Base-by-base conservation (phyloP, 2,888 invertebrate species). In the Parnassius mnemosyne region DNA sequence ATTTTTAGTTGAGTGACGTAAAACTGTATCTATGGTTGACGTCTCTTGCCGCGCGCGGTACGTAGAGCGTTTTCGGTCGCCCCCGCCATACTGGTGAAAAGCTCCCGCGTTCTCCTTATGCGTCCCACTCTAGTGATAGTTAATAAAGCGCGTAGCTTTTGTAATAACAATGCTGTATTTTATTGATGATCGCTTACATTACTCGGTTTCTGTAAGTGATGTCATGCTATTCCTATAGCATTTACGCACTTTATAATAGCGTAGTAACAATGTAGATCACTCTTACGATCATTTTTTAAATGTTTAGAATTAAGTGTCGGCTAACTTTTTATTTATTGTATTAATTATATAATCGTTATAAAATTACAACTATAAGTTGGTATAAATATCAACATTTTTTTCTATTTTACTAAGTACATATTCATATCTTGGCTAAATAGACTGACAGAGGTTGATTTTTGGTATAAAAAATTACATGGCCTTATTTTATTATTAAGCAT, bases 1-100 rank as follows among this genome's bases (percentile, higher is more conserved):
- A 77, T 84, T 82, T 85, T 83, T 78, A 78, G 76, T 73, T 79
- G 73, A 77, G 72, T 76, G 78, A 80, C 84, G 84, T 81, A 82
- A 84, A 82, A 79, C 83, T 81, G 76, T 78, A 79, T 80, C 73
- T 75, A 75, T 75, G 76, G 77, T 72, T 69, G 67, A 56, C 66
- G 68, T 68, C 69, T 62, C 63, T 65, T 55, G 67, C 63, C 61
- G 57, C 69, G 65, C 71, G 72, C 73, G 72, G 72, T 72, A 77
- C 87, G 87, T 84, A 79, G 75, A 73, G 70, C 79, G 68, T 76
- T 72, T 71, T 66, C 83, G 84, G 80, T 77, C 76, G 83, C 80
- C 80, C 80, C 79, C 79, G 77, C 72, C 74, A 75, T 77, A 87
- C 87, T 87, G 85, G 77, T 81, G 73, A 66, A 66, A 70, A 68